These are phyloP conservation scores for Zosterops pallidus DNA, from an alignment of 2,113 vertebrate genomes.

Conservation along the genomic window DNA sequence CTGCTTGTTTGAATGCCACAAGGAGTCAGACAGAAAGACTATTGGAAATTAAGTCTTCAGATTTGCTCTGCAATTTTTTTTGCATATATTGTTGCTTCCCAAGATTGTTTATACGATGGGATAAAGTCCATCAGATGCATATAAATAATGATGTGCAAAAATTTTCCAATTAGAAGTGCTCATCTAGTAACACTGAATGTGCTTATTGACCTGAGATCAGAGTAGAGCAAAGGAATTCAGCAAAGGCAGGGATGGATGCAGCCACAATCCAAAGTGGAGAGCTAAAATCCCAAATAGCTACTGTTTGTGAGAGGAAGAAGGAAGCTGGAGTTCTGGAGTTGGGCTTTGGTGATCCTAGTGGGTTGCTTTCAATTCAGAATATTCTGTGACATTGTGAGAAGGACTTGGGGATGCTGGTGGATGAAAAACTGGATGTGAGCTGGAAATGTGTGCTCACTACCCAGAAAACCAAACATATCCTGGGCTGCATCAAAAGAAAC, in stretches of 20 bases:
- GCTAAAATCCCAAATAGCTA: not conserved
- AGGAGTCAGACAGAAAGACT: not conserved
- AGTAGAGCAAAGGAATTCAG: not conserved
- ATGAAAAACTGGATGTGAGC: not conserved
- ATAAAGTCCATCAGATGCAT: not conserved
- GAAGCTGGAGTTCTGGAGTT: fast-evolving
- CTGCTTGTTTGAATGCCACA: not conserved
- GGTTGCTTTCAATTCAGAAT: not conserved
- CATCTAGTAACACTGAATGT: not conserved
- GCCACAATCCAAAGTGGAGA: not conserved
- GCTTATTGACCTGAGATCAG: not conserved
- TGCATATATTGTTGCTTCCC: not conserved
- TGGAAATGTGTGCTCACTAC: not conserved
- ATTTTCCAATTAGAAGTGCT: not conserved
- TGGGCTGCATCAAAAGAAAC: not conserved
- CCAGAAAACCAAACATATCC: not conserved
- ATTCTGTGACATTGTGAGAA: not conserved
- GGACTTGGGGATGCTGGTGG: not conserved
- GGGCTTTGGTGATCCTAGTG: not conserved
- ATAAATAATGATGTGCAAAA: not conserved
- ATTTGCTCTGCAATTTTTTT: not conserved
- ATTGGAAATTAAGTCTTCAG: not conserved
- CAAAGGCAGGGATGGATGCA: not conserved
- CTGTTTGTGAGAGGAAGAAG: not conserved
- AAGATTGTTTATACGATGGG: not conserved